These are phyloP conservation scores for Lutraria rhynchaena DNA, from an alignment of 1,140 invertebrate genomes.

Conservation along the genomic window DNA sequence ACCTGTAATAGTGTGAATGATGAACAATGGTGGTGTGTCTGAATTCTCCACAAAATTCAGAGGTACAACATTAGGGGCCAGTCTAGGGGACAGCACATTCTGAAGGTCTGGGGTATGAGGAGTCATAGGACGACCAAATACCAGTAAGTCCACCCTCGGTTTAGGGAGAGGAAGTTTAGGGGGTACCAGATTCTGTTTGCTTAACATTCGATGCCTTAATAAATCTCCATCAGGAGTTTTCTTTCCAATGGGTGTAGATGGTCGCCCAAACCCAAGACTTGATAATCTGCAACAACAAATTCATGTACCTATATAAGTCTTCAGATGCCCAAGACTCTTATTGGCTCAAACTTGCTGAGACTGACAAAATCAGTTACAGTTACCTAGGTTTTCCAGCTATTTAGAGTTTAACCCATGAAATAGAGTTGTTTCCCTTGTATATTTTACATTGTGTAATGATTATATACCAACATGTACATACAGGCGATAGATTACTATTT, in stretches of 20 bases:
- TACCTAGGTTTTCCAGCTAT: too few species aligned
- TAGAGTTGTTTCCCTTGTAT: too few species aligned
- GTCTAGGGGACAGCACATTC: constrained; percentile 3
- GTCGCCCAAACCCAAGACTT: not conserved
- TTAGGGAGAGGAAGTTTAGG: not conserved
- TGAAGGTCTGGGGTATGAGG: not conserved
- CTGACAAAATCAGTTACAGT: too few species aligned
- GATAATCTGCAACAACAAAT: not conserved
- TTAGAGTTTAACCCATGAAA: too few species aligned
- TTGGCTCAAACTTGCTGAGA: too few species aligned
- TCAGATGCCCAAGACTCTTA: too few species aligned
- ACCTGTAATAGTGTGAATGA: constrained; percentile 9
- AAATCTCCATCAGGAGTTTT: not conserved
- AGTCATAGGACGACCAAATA: constrained; percentile 7
- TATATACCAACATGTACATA: too few species aligned
- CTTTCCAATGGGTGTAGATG: constrained; percentile 1
- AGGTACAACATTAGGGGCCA: not conserved
- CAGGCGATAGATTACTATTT: too few species aligned
- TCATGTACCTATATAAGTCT: too few species aligned
- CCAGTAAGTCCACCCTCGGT: not conserved
- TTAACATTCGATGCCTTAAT: not conserved
- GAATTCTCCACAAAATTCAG: not conserved
- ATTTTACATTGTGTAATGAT: too few species aligned
- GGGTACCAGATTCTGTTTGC: not conserved
- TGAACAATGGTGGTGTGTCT: not conserved